These are phyloP conservation scores for Eutolmus rufibarbis DNA, from an alignment of 2,888 invertebrate genomes.

Conservation along the genomic window DNA sequence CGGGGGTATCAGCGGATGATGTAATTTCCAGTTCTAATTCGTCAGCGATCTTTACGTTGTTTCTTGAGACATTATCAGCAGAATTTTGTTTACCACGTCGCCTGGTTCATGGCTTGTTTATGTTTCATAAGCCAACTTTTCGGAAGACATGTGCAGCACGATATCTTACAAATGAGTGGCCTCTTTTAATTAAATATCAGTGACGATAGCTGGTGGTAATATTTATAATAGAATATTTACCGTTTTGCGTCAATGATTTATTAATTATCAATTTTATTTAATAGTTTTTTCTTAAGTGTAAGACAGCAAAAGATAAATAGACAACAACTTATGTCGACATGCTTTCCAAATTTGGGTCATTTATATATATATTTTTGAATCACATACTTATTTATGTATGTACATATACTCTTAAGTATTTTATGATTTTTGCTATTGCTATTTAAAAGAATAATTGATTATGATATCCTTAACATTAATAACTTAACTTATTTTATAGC, in stretches of 20 bases:
- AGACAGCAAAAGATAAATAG: not conserved
- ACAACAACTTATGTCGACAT: not conserved
- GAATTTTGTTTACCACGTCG: not conserved
- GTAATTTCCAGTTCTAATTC: not conserved
- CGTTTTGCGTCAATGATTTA: not conserved
- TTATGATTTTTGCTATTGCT: too few species aligned
- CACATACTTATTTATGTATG: too few species aligned
- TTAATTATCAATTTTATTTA: not conserved
- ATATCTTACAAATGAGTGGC: not conserved
- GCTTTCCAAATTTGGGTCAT: not conserved
- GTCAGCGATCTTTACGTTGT: slow-evolving; percentile 26
- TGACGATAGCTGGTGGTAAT: not conserved
- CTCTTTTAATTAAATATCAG: not conserved
- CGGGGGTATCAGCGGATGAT: slow-evolving; percentile 27
- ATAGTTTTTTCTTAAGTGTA: not conserved
- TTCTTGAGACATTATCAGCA: slow-evolving; percentile 4
- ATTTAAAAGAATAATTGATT: too few species aligned
- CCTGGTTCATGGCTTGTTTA: slow-evolving; percentile 23
- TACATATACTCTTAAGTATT: too few species aligned
- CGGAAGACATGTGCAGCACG: not conserved
- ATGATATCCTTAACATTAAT: too few species aligned
- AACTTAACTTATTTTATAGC: too few species aligned
- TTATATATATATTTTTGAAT: too few species aligned
- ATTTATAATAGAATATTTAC: not conserved
- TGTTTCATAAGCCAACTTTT: not conserved